Evolutionary conservation across 2,797 vertebrate genomes (phyloP).

Genomic region (Clarias fuscus): DNA sequence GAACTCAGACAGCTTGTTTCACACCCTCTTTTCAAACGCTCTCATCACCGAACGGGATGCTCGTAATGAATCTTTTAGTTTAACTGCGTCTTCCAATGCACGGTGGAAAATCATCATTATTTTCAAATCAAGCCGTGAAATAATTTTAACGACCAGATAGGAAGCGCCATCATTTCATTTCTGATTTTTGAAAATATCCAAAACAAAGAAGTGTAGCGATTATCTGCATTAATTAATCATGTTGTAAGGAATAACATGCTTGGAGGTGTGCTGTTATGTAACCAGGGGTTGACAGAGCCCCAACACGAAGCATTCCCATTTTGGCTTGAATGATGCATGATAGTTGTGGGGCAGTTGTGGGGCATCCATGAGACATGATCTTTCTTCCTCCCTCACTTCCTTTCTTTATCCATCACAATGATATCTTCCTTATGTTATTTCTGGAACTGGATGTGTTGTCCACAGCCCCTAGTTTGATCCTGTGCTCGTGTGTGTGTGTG

Average conservation of each 20-base stretch:
- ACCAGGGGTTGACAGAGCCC: not conserved
- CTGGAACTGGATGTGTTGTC: not conserved
- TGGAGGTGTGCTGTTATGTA: not conserved
- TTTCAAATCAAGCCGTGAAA: slow-evolving; percentile 1
- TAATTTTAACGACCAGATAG: not conserved
- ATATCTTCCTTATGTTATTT: not conserved
- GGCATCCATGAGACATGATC: not conserved
- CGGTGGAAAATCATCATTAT: not conserved
- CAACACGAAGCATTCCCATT: not conserved
- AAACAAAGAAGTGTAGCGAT: not conserved
- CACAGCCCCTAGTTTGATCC: not conserved
- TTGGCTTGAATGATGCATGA: not conserved
- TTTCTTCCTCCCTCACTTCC: not conserved
- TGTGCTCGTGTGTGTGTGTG: not conserved
- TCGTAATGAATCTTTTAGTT: not conserved
- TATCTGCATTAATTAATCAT: not conserved
- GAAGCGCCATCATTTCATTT: not conserved
- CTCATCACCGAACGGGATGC: not conserved
- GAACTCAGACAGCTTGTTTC: not conserved
- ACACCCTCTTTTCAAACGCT: not conserved
- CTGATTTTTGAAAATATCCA: not conserved
- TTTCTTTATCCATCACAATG: not conserved
- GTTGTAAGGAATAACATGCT: not conserved
- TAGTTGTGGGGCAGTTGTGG: not conserved
- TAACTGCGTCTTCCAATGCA: too few relatives aligned